Base-by-base conservation (phyloP, 2,888 invertebrate species). In the Himalopsyche kuldschensis region DNA sequence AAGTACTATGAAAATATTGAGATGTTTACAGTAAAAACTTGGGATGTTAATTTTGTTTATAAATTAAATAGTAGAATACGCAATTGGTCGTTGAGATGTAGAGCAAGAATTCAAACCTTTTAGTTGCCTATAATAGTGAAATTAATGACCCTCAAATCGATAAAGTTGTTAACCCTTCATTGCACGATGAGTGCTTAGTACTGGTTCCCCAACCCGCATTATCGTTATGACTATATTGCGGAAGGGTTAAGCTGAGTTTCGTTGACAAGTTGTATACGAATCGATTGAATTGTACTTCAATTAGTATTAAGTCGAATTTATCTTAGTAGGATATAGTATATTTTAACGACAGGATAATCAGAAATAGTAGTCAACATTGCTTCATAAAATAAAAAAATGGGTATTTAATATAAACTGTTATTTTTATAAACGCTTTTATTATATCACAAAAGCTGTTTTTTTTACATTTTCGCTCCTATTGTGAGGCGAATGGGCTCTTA, bases 271-370 rank as follows among this genome's bases (percentile, higher is more conserved):
- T 84, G 82, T 24, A 81, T 79, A 81, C 85, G 63, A 81, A 81
- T 83, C 85, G 82, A 85, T 85, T 85, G 83, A 76, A 85, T 85
- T 85, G 83, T 85, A 69, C 77, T 82, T 85, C 85, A 85, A 85
- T 85, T 85, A 83, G 82, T 79, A 46, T 47, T 75, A 80, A 84
- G 82, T 82, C 82, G 78, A 80, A 80, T 77, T 63, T 63, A 20
- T 55, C 55, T 55, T 20, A 55, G 20, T 55, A 15, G 55, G n/a
- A 55, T 3, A 20, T 55, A 20, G n/a, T 55, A 8, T 55, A 55
- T 55, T 55, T 55, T 20, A n/a, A 20, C 20, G 6, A 55, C 55
- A 55, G 78, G n/a, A 15, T 27, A 24, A 20, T 78, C 46, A n/a
- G 15, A 41, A 41, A 15, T 41, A 2, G 6, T 4, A n/a, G 4